Conservation (phyloP, 2,888 invertebrate genomes). For the Chalcosyrphus nemorum region DNA sequence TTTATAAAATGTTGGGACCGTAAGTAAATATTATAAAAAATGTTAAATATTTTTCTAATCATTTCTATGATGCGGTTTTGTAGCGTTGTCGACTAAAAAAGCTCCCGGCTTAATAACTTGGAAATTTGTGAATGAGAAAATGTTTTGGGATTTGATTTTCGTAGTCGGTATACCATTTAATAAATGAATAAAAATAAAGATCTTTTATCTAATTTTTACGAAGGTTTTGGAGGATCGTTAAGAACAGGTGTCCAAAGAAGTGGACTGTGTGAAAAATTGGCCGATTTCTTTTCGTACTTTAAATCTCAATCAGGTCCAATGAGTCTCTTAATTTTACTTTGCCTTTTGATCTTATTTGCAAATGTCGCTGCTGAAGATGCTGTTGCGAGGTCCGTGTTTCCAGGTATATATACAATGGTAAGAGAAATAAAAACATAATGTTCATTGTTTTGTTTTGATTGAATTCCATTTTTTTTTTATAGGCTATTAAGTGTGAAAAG, state of each 20-base stretch:
- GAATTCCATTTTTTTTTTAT: not conserved
- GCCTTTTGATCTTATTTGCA: conserved; percentile 1
- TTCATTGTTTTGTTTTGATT: not conserved
- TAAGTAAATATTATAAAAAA: not conserved
- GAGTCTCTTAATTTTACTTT: not conserved
- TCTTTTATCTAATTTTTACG: not conserved
- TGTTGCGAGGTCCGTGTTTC: conserved; percentile 11
- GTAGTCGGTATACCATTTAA: conserved; percentile 22
- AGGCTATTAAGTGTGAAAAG: conserved; percentile 18
- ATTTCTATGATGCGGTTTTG: too few relatives aligned
- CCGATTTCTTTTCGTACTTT: not conserved
- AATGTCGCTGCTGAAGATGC: conserved; percentile 20
- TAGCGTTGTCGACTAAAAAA: conserved; percentile 2
- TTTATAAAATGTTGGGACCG: conserved; percentile 51
- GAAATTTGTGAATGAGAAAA: conserved; percentile 23
- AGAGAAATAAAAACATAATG: not conserved
- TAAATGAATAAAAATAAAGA: not conserved
- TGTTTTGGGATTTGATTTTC: conserved; percentile 46
- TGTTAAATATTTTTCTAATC: not conserved
- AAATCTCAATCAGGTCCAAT: not conserved
- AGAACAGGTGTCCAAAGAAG: conserved; percentile 10
- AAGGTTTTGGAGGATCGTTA: conserved; percentile 45
- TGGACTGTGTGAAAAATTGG: conserved; percentile 16
- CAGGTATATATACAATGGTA: conserved; percentile 43
- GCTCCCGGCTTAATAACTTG: conserved; percentile 31